Evolutionary conservation across 1,140 invertebrate genomes (phyloP), one percentile per base, ranked within the genome.

Genomic region (Drosophila watanabei): DNA sequence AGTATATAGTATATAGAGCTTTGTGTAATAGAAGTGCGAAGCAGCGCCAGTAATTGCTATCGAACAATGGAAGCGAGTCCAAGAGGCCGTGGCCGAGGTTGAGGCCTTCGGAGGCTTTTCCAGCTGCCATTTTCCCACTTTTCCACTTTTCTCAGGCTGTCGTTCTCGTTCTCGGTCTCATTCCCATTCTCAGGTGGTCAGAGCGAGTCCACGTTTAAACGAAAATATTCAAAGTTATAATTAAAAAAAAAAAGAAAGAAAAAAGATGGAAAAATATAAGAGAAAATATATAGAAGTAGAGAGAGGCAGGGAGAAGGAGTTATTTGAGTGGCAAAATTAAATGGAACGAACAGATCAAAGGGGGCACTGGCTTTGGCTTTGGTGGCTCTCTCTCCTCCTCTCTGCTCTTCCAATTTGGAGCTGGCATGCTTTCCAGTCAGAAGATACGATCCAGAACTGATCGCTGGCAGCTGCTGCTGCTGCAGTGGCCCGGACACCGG

Each of bases 141-240:
- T 64, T 37, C 52, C 57, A 43, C 43, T 58, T 62, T 77, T 37
- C 41, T 56, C 56, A 57, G 71, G 51, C 58, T 76, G 30, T 39
- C 54, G 54, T 71, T 58, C 68, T 60, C 60, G 39, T 30, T 60
- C 35, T 60, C 60, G 39, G 24, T 60, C 35, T 16, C 37, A 45
- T 52, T 60, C 48, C 11, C 46, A 24, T 39, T 64, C 69, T 63
- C 48, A 75, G 68, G 45, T 71, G 68, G 66, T 59, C 70, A 49
- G 46, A 49, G 33, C 52, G 24, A 49, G 39, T 57, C 35, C 24
- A 51, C 46, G 59, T 73, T 28, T 57, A 79, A 79, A 78, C 51
- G 51, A 87, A 75, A 88, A 81, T 84, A 89, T 81, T 88, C 81
- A 84, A 84, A 84, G 85, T 81, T 81, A 89, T 88, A 88, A 89